Conservation (phyloP, 1,140 invertebrate species). For the Bombus confusus region DNA sequence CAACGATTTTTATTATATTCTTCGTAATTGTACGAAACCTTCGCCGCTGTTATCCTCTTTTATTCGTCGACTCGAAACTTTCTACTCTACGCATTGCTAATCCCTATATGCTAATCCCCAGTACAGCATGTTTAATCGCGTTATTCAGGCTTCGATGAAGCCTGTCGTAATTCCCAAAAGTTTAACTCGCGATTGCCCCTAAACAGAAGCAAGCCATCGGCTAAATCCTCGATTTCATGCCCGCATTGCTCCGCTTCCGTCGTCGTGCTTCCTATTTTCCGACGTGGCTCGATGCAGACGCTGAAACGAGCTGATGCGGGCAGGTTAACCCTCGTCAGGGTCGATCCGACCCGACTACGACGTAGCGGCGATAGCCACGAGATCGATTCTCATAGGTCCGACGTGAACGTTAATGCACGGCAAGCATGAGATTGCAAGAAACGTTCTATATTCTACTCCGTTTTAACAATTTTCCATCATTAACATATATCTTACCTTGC, state of each 20-base stretch:
- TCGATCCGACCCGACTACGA: background rate
- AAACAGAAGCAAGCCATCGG: background rate
- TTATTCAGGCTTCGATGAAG: background rate
- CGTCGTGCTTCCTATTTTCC: slow-evolving; percentile 56
- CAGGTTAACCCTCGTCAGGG: slow-evolving; percentile 27
- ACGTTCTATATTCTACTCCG: too few species aligned
- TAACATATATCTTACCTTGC: too few species aligned
- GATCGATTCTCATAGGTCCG: background rate
- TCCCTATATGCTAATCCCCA: too few species aligned
- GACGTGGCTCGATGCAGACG: slow-evolving; percentile 4
- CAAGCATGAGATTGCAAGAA: too few species aligned
- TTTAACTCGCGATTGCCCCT: background rate
- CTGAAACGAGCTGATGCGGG: slow-evolving; percentile 52
- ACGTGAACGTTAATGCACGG: too few species aligned
- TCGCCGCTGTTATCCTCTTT: accelerated
- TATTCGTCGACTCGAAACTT: too few species aligned
- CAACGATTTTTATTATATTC: background rate
- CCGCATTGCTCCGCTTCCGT: slow-evolving; percentile 56
- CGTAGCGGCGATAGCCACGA: background rate
- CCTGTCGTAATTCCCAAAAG: background rate
- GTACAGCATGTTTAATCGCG: background rate
- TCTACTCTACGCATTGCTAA: too few species aligned
- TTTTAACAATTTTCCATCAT: too few species aligned
- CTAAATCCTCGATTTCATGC: slow-evolving; percentile 27
- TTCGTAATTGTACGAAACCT: background rate